A percentile compares a stretch with the other conserved stretches of the same genome.
Evolutionary conservation across 2,113 vertebrate genomes (phyloP).

Genomic region (Prolemur simus): DNA sequence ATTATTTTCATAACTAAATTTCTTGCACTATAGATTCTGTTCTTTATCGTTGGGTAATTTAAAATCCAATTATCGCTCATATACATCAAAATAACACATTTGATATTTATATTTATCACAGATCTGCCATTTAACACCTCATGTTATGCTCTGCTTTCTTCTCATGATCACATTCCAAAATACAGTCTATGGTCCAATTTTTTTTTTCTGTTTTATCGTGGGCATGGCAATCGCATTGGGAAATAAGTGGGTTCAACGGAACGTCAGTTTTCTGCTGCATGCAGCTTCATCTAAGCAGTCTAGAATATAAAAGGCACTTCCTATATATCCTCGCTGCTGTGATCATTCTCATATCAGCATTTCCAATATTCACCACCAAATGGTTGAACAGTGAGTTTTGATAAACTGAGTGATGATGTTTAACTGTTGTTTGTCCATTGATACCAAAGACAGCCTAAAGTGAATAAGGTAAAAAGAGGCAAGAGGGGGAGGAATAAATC

Average conservation of each 20-base stretch:
- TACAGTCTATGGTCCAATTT: background rate
- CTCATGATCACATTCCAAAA: conserved; percentile 54
- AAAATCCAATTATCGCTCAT: conserved; percentile 72
- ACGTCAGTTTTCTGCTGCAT: background rate
- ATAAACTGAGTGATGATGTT: background rate
- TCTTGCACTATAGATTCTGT: conserved; percentile 62
- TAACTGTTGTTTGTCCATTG: background rate
- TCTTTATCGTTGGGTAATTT: conserved; percentile 69
- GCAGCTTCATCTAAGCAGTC: background rate
- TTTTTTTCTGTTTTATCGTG: background rate
- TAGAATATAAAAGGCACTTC: background rate
- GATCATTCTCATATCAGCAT: background rate
- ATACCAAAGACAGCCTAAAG: background rate
- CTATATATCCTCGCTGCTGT: background rate
- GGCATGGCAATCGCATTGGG: background rate
- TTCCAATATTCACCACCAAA: too few species aligned
- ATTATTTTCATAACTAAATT: conserved; percentile 73
- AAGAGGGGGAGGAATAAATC: background rate
- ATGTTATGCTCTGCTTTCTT: conserved; percentile 46
- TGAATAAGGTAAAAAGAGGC: background rate
- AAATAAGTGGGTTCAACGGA: background rate
- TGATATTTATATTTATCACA: conserved; percentile 75
- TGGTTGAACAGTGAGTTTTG: background rate
- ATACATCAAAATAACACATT: conserved; percentile 76
- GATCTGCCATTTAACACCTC: conserved; percentile 73